Base-by-base conservation (phyloP, 2,888 invertebrate species). In the Synanthedon formicaeformis region DNA sequence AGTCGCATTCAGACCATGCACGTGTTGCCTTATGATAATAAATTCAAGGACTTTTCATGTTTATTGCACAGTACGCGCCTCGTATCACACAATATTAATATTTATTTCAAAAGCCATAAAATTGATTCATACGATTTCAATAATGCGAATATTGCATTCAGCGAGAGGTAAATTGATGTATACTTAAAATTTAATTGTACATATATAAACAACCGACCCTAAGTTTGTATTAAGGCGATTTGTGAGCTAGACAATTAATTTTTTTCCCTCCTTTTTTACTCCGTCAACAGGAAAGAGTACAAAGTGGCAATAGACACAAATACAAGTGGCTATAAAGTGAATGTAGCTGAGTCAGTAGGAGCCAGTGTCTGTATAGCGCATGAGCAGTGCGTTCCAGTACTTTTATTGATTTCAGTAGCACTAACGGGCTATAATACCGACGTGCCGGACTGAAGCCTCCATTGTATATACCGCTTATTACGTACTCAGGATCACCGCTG, bases 381-480 rank as follows among this genome's bases (percentile, higher is more conserved):
- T 88, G 88, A 78, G 87, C 88, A 78, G 86, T 84, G 84, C 85
- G 87, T 88, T 88, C 87, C 76, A 81, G 84, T 78, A 88, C 89
- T 90, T 90, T 91, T 91, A 91, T 91, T 90, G 90, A 90, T 91
- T 91, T 90, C 90, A 90, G 90, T 90, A 89, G 90, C 90, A 88
- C 88, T 89, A 90, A 90, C 90, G 89, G 87, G 81, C 88, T 81
- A 89, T 87, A 83, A 81, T 79, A 71, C 76, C 83, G 83, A 82
- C 83, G 83, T 83, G 81, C 84, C 71, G 82, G 81, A 79, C 85
- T 71, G 79, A 71, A 78, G 75, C 73, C 76, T 77, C 75, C 71
- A 73, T 78, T 79, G 78, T 72, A 77, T 34, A 34, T 80, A 61
- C 78, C 78, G 80, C 82, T 87, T 86, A 85, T 84, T 84, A 84